A percentile compares a stretch with the other conserved stretches of the same genome.
These are phyloP conservation scores for Coboldia fuscipes DNA, from an alignment of 1,140 invertebrate genomes.

Conservation along the genomic window DNA sequence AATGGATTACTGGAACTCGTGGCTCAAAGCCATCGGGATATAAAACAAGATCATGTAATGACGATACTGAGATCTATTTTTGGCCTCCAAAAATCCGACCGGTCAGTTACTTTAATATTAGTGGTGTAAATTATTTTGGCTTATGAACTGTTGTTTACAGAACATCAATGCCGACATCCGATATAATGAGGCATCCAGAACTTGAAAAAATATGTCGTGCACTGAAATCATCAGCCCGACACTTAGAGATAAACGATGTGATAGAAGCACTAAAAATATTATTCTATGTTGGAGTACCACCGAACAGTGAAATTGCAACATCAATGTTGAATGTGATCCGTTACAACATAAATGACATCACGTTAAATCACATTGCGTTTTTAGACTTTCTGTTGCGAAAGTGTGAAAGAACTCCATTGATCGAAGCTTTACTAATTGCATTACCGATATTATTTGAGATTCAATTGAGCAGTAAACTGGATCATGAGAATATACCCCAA, in stretches of 20 bases:
- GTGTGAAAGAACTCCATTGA: slow-evolving; percentile 24
- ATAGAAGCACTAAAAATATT: slow-evolving; percentile 32
- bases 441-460: slow-evolving; percentile 37
- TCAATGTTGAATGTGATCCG: slow-evolving; percentile 34
- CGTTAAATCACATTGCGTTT: slow-evolving; percentile 33
- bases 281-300: slow-evolving; percentile 27
- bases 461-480: slow-evolving; percentile 27
- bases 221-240: slow-evolving; percentile 27
- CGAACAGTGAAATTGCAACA: slow-evolving; percentile 30
- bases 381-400: slow-evolving; percentile 29
- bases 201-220: slow-evolving; percentile 24
- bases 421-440: slow-evolving; percentile 32
- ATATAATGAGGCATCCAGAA: slow-evolving; percentile 15
- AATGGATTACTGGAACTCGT: not conserved
- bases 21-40: not conserved
- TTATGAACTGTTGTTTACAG: slow-evolving; percentile 8
- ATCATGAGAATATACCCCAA: slow-evolving; percentile 24
- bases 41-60: slow-evolving; percentile 8
- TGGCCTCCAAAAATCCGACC: slow-evolving; percentile 11
- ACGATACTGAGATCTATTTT: slow-evolving; percentile 12
- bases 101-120: slow-evolving; percentile 5
- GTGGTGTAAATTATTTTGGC: not conserved
- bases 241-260: slow-evolving; percentile 25
- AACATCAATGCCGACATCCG: slow-evolving; percentile 8
- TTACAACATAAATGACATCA: slow-evolving; percentile 31